Evolutionary conservation across 2,113 vertebrate species (phyloP).

Genomic region (Ailurus styani): DNA sequence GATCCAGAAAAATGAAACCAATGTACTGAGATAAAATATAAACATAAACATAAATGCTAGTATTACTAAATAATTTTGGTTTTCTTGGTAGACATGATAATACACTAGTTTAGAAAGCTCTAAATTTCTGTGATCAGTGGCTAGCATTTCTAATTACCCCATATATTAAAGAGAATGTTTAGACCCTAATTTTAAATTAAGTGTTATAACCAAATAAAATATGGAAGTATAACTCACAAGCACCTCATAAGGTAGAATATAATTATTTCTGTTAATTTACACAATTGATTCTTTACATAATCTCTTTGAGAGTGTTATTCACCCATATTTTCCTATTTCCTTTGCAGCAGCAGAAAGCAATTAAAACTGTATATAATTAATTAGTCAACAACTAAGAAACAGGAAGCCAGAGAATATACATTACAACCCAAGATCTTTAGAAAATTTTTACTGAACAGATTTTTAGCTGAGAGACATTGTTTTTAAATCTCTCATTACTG

Average conservation of each 20-base stretch:
- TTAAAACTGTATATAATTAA: neutral
- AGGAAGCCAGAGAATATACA: neutral
- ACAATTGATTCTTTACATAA: neutral
- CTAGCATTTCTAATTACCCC: neutral
- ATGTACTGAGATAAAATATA: neutral
- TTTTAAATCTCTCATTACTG: neutral
- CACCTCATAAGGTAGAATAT: neutral
- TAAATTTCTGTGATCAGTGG: neutral
- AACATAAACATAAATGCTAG: neutral
- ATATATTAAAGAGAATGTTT: neutral
- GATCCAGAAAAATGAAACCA: neutral
- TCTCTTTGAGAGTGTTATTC: neutral
- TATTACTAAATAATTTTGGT: neutral
- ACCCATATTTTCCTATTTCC: neutral
- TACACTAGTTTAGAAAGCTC: neutral
- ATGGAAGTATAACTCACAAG: neutral
- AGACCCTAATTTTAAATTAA: neutral
- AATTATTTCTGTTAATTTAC: neutral
- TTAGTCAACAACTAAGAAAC: neutral
- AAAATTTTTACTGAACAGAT: neutral
- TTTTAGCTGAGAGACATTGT: constrained; percentile 2
- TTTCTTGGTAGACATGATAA: neutral
- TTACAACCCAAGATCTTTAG: neutral
- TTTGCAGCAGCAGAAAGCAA: neutral
- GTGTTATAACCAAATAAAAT: neutral